Base-by-base conservation (phyloP, 2,113 vertebrate genomes). In the Alaudala cheleensis region DNA sequence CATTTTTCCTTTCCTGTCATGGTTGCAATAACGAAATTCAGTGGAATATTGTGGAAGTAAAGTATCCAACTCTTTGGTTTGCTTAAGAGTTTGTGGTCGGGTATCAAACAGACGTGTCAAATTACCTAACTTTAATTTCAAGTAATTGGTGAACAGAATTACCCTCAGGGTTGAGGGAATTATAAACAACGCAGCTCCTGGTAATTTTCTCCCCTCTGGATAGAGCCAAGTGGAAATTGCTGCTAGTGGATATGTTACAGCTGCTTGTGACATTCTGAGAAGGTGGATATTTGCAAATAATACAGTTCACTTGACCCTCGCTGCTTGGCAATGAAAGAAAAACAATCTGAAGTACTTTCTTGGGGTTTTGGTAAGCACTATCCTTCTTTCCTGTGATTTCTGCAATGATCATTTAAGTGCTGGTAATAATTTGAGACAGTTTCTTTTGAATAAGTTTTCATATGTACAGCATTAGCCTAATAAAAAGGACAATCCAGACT, bases 41-140 rank as follows among this genome's bases (percentile, higher is more conserved):
- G 86, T 84, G 82, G 45, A 96, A 83, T 87, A 17, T 84, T 51
- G 37, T 81, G 95, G 84, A 95, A 97, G 66, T 88, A 97, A 93
- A 69, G n/a, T 94, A 97, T 84, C 87, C 82, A 94, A 56, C 72
- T 81, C 80, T 56, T 95, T 94, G 97, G 92, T 95, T 95, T 96
- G 78, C 89, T 94, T 96, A 96, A 96, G 97, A 98, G 96, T 97
- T 98, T 98, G 97, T 97, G 98, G 98, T 97, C 29, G 85, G 94
- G 95, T 66, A 77, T 93, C 96, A 97, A 96, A 97, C 93, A 98
- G 97, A 98, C 65, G 97, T 98, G 94, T 98, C 92, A 4, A 97
- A 98, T 98, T 97, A 98, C 97, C 95, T 96, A 97, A 94, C 96
- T 97, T 97, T 97, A 98, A 97, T 98, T 98, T 97, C 93, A 86